Conservation (phyloP, 92 coral and sea anemone genomes). For the Heliopora coerulea region DNA sequence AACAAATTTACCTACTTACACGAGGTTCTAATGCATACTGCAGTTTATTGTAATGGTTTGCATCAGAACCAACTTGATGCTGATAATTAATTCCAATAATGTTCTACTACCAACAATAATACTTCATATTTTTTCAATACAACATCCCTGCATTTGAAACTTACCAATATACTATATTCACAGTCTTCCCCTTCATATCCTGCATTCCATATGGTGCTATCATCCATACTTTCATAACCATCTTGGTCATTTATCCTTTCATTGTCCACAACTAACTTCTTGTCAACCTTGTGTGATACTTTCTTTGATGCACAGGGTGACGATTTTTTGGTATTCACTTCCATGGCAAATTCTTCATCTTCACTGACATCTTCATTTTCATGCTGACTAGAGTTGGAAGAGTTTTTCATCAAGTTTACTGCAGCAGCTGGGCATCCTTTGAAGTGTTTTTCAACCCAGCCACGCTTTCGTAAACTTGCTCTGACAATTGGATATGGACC, state of each 20-base stretch:
- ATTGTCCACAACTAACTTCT: constrained; percentile 47
- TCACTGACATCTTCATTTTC: constrained; percentile 63
- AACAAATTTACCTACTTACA: too few species aligned
- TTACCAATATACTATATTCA: constrained; percentile 93
- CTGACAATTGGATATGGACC: constrained; percentile 96
- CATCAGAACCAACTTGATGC: too few species aligned
- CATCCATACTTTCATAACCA: constrained; percentile 59
- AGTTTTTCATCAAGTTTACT: constrained; percentile 43
- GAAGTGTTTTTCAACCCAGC: constrained; percentile 94
- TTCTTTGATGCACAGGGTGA: constrained; percentile 15
- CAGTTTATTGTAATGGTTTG: too few species aligned
- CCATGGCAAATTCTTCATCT: constrained; percentile 51
- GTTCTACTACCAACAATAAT: too few species aligned
- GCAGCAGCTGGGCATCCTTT: constrained; percentile 50
- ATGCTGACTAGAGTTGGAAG: constrained; percentile 56
- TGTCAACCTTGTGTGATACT: constrained; percentile 3
- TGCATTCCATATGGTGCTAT: constrained; percentile 83
- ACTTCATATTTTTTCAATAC: too few species aligned
- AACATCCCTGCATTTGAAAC: too few species aligned
- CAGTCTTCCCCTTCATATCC: constrained; percentile 88
- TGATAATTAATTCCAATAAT: too few species aligned
- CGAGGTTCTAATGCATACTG: too few species aligned
- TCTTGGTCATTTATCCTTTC: constrained; percentile 59
- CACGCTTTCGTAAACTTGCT: constrained; percentile 81
- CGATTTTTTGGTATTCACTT: neutral